Evolutionary conservation across 2,113 vertebrate genomes (phyloP), one percentile per base, ranked within the genome.

Genomic region (Ibidorhyncha struthersii): DNA sequence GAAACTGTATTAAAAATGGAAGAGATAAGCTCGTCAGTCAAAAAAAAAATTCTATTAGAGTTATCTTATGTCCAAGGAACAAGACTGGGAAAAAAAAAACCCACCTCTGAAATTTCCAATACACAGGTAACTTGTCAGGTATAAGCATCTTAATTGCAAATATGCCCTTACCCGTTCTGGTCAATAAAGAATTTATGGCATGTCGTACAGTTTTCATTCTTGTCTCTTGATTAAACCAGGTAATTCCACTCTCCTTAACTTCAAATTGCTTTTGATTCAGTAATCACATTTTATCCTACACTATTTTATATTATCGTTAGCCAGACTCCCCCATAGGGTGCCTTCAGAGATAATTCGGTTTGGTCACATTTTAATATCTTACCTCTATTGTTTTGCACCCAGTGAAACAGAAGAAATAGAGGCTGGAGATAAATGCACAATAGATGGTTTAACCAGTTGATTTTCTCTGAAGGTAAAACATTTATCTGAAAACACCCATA

Each of bases 1-100:
- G 82, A 92, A 97, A 74, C 11, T 43, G 10, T 70, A 78, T 74
- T 95, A 69, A 74, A 97, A 97, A 96, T 93, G 43, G 69, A 80
- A 96, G 16, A 79, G 91, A 85, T 94, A 91, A 97, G 86, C 9
- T 79, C 13, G 84, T 78, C 70, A 56, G 32, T 47, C 6, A 76
- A 85, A 66, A 84, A 66, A 79, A 32, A 56, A 79, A 32, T 40
- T 38, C n/a, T 86, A 45, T 36, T 62, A 52, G n/a, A 71, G 93
- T 96, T 93, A 86, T 79, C 89, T 89, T 71, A 63, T 20, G 21
- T 81, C 83, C 90, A 96, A 93, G 69, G 88, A 78, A 96, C 16
- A 61, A 91, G 25, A 65, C 10, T 82, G 40, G 25, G 86, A 76
- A 62, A 90, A 87, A 29, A 26, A 30, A 4, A 3, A 8, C 10